phyloP scores from a whole-genome alignment of 2,888 invertebrate genomes.

The Mycalesis mineus region DNA sequence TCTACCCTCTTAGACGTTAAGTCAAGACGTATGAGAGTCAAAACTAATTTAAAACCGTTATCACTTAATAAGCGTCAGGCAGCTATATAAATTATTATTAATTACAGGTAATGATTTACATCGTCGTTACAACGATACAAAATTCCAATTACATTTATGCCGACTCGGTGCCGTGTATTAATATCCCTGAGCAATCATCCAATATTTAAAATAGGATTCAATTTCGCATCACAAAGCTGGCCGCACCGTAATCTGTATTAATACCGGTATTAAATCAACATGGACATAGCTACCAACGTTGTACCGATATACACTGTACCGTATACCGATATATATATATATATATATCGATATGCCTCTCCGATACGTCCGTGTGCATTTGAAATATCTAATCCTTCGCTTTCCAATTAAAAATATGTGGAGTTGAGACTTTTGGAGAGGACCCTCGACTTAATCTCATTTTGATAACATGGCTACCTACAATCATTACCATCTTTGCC shows the following conservation, averaged over 20 bases:
- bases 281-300: conserved; percentile 20
- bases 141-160: conserved; percentile 19
- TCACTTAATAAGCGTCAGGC: neutral
- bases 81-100: neutral
- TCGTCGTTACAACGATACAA: conserved; percentile 6
- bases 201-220: conserved; percentile 32
- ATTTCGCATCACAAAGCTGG: conserved; percentile 35
- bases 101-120: neutral
- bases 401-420: conserved; percentile 27
- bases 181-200: conserved; percentile 19
- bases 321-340: too few species aligned
- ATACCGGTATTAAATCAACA: conserved; percentile 46
- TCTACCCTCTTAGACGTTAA: too few species aligned
- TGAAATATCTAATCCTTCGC: conserved; percentile 20
- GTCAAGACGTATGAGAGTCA: neutral
- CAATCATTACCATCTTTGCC: too few species aligned
- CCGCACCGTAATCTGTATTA: conserved; percentile 45
- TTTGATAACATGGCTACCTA: conserved; percentile 4
- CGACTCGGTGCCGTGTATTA: conserved; percentile 2
- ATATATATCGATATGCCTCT: conserved; percentile 1
- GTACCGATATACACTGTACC: neutral
- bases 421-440: conserved; percentile 14
- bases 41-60: neutral
- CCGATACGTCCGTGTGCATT: conserved; percentile 17
- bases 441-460: conserved; percentile 18